Evolutionary conservation across 2,113 vertebrate genomes (phyloP), one percentile per base, ranked within the genome.

Genomic region (Pachypanchax playfairii): DNA sequence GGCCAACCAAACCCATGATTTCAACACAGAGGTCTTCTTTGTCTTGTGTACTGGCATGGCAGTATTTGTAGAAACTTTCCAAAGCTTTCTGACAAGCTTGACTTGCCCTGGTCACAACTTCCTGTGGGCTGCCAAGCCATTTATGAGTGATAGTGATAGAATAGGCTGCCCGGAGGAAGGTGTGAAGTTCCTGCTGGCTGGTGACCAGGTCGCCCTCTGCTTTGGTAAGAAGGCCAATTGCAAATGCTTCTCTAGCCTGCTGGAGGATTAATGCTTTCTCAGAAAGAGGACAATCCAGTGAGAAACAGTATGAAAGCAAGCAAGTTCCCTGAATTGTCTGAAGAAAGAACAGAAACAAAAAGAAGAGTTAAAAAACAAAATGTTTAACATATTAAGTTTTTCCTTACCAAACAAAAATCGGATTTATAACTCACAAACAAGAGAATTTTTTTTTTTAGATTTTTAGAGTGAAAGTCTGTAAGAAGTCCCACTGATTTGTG

Each of bases 111-210:
- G 0, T 1, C 26, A 92, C 74, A 0, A 18, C 10, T 4, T 72
- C 74, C 0, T 41, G 77, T 11, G 91, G 76, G 18, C 90, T 80
- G 0, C 64, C 60, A 3, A 96, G 92, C 86, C 91, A 93, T 10
- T 71, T 89, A 63, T 94, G 91, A 21, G 91, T 82, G 0, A 90
- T 88, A 17, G 89, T 25, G 4, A 98, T 93, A 26, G 93, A 94
- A 58, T 95, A 95, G 4, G 94, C 94, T 0, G 96, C 94, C 77
- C 94, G 96, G 44, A 97, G 76, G 41, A 97, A 93, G 28, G 92
- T 93, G 20, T 98, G 94, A 22, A 98, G 93, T 80, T 96, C 96
- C 85, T 97, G 96, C 73, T 92, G 93, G 69, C 96, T 98, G 12
- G 87, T 83, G 47, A 94, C 73, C 0, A 42, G 54, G 5, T 93